Conservation (phyloP, 2,888 invertebrate species). For the Zhengitettix transpicula region DNA sequence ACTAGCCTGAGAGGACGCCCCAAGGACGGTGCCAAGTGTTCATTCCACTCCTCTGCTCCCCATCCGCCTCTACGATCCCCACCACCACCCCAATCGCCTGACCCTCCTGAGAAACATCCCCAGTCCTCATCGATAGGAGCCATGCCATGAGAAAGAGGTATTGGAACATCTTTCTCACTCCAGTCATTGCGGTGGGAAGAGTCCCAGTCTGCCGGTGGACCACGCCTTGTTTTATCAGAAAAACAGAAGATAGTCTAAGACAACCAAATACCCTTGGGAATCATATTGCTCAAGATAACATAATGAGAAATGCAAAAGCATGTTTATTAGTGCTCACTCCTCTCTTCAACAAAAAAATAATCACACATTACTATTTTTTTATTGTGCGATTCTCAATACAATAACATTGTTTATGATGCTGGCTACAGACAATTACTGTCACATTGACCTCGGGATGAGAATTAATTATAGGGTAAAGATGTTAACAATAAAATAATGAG, state of each 20-base stretch:
- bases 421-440: no score
- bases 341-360: no score
- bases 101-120: conserved; percentile 6
- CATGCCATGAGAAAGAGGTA: neutral
- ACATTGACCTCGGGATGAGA: no score
- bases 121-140: conserved; percentile 9
- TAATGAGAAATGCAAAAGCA: no score
- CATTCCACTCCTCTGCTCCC: conserved; percentile 10
- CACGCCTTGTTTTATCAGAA: neutral
- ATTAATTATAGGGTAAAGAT: no score
- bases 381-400: no score
- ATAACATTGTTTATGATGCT: no score
- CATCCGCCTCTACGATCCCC: conserved; percentile 33
- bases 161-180: conserved; percentile 8
- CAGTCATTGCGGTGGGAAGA: conserved; percentile 8
- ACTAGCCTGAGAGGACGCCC: neutral
- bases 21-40: neutral
- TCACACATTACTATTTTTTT: no score
- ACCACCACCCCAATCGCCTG: conserved; percentile 6
- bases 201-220: conserved; percentile 11
- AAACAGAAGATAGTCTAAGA: neutral
- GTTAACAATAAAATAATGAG: no score
- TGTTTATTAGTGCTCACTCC: no score
- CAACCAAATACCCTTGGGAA: no score
- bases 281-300: no score